phyloP scores from a whole-genome alignment of 2,113 vertebrate species.

The Varanus salvator region DNA sequence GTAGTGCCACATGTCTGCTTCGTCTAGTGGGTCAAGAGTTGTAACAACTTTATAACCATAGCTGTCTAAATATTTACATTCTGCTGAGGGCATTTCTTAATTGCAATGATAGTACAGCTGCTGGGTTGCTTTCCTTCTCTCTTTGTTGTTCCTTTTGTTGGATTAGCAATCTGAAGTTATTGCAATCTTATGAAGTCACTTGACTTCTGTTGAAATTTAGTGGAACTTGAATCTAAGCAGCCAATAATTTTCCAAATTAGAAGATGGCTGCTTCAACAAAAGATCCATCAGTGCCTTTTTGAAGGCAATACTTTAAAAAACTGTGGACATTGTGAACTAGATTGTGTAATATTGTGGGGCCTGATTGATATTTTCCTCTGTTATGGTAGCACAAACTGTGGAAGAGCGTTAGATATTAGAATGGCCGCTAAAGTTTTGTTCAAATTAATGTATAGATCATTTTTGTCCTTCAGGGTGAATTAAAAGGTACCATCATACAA shows the following conservation, averaged over 20 bases:
- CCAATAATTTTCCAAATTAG: background rate
- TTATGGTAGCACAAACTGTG: slow-evolving; percentile 36
- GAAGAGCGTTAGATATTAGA: background rate
- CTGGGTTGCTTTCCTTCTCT: background rate
- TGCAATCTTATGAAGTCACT: background rate
- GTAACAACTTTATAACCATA: slow-evolving; percentile 44
- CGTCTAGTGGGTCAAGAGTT: background rate
- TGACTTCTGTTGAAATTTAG: background rate
- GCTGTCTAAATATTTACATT: background rate
- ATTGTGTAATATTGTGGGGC: slow-evolving; percentile 23
- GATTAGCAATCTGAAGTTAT: background rate
- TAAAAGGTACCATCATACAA: background rate
- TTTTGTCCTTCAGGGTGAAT: slow-evolving; percentile 35
- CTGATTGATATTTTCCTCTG: slow-evolving; percentile 13
- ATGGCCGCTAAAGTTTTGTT: background rate
- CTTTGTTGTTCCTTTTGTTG: background rate
- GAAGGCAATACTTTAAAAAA: background rate
- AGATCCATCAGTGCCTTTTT: background rate
- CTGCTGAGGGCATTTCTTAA: background rate
- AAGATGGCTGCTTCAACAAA: background rate
- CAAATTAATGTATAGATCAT: slow-evolving; percentile 38
- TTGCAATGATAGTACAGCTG: background rate
- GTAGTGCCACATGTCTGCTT: background rate
- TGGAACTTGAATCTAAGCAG: background rate
- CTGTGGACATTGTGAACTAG: slow-evolving; percentile 29